A percentile compares a stretch with the other conserved stretches of the same genome.
Conservation (phyloP, 2,888 invertebrate species). For the Nomada flava region DNA sequence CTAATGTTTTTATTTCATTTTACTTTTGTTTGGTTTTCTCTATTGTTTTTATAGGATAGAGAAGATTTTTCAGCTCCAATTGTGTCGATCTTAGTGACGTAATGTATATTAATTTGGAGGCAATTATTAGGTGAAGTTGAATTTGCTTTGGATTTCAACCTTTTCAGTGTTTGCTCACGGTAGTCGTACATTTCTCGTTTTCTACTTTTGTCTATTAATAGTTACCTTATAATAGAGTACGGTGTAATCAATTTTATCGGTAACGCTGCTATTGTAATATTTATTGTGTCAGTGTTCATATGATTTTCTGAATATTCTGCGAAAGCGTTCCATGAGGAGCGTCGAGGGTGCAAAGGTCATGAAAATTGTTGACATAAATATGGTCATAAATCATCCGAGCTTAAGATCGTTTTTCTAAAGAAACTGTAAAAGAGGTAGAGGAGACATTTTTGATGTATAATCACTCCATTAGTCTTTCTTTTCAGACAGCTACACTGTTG, state of each 20-base stretch:
- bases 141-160: neutral
- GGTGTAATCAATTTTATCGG: no score
- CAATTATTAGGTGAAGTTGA: neutral
- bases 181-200: neutral
- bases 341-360: neutral
- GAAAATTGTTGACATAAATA: slow-evolving; percentile 7
- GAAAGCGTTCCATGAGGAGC: neutral
- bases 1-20: slow-evolving; percentile 23
- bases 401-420: neutral
- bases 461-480: neutral
- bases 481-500: neutral
- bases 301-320: neutral
- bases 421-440: neutral
- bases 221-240: no score
- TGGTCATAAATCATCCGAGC: slow-evolving; percentile 1
- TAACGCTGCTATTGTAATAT: no score
- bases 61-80: slow-evolving; percentile 9
- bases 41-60: neutral
- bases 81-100: neutral
- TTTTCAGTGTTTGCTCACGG: neutral
- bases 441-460: slow-evolving; percentile 10
- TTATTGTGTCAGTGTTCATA: neutral
- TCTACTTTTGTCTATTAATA: no score
- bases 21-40: neutral
- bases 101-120: neutral